Conservation (phyloP, 1,140 invertebrate species). For the Scaptomyza pallida region DNA sequence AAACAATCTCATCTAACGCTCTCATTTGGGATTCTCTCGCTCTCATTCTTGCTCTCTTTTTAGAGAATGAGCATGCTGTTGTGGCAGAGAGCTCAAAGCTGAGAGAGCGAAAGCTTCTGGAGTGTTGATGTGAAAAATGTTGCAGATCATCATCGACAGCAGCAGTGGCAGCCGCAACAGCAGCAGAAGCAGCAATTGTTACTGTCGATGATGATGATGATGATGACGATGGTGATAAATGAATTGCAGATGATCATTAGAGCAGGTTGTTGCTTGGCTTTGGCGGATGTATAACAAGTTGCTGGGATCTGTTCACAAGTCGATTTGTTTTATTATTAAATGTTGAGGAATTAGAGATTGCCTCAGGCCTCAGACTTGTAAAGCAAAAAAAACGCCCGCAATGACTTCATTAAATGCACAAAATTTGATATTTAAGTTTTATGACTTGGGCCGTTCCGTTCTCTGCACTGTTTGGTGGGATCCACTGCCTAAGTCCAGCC, state of each 20-base stretch:
- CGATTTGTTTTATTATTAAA: constrained; percentile 25
- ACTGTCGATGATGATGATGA: not conserved
- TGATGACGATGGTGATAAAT: constrained; percentile 34
- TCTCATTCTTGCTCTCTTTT: constrained; percentile 26
- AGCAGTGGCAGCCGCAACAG: constrained; percentile 16
- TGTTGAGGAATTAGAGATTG: constrained; percentile 22
- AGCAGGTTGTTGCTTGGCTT: constrained; percentile 21
- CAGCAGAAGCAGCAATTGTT: constrained; percentile 27
- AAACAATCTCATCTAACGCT: constrained; percentile 16
- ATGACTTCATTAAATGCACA: constrained; percentile 74
- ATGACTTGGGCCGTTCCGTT: constrained; percentile 49
- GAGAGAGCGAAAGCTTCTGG: constrained; percentile 23
- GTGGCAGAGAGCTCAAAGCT: constrained; percentile 30
- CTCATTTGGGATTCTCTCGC: constrained; percentile 1
- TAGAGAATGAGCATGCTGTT: constrained; percentile 53
- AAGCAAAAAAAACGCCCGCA: constrained; percentile 64
- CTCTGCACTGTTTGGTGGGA: constrained; percentile 36
- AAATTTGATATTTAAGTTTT: constrained; percentile 78
- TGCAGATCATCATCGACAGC: constrained; percentile 63
- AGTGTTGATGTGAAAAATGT: constrained; percentile 73
- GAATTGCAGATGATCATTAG: constrained; percentile 31
- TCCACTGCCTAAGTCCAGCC: constrained; percentile 13
- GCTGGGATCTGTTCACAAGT: constrained; percentile 18
- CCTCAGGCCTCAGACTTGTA: constrained; percentile 25
- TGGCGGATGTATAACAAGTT: constrained; percentile 71